Percentiles rank a stretch among this genome's conserved stretches.
Evolutionary conservation across 2,113 vertebrate species (phyloP).

Genomic region (Nasalis larvatus): DNA sequence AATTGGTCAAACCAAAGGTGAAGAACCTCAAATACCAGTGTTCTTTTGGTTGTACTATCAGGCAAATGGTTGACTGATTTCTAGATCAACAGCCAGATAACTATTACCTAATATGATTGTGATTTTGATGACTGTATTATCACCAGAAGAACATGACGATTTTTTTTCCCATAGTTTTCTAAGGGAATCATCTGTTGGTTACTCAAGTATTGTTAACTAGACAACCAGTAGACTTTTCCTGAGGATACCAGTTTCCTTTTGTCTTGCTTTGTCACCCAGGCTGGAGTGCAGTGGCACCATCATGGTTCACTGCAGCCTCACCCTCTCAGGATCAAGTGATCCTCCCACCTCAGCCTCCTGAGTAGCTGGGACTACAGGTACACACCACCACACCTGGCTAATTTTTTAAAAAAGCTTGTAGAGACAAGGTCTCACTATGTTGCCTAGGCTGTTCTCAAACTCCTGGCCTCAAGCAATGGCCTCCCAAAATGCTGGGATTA

Average conservation of each 20-base stretch:
- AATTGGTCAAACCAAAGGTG: not conserved
- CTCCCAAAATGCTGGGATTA: too few relatives aligned
- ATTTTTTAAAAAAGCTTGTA: rapidly evolving
- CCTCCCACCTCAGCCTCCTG: too few relatives aligned
- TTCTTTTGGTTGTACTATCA: not conserved
- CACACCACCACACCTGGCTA: too few relatives aligned
- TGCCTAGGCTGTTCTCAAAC: too few relatives aligned
- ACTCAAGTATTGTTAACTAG: not conserved
- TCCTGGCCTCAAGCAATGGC: too few relatives aligned
- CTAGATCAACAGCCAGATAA: not conserved
- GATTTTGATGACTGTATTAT: not conserved
- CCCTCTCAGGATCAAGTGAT: too few relatives aligned
- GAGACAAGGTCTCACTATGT: too few relatives aligned
- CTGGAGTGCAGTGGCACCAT: too few relatives aligned
- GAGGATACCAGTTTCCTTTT: not conserved
- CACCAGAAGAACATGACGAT: not conserved
- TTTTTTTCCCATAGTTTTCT: not conserved
- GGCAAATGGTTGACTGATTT: not conserved
- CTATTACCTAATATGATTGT: not conserved
- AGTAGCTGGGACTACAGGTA: too few relatives aligned
- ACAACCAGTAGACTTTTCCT: not conserved
- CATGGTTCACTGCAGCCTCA: too few relatives aligned
- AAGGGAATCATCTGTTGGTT: not conserved
- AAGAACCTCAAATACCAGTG: not conserved
- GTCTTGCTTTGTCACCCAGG: not conserved